phyloP scores from a whole-genome alignment of 2,888 invertebrate species.

The Aleiodes alternator region DNA sequence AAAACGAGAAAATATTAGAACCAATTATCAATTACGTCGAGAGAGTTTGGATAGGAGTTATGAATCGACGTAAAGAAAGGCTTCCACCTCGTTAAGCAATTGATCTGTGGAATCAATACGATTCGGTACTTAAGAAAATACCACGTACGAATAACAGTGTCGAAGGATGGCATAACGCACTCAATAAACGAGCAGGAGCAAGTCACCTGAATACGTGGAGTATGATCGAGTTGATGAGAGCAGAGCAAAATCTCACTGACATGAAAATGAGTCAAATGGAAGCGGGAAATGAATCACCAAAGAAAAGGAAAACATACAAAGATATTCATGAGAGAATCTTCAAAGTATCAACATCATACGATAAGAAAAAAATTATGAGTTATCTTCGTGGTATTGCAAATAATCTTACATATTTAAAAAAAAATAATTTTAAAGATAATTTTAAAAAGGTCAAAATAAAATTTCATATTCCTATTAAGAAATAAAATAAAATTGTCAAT shows the following conservation, averaged over 20 bases:
- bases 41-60: slow-evolving; percentile 24
- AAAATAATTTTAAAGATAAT: no score
- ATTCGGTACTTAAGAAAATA: neutral
- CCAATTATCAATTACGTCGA: slow-evolving; percentile 36
- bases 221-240: slow-evolving; percentile 18
- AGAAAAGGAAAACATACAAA: neutral
- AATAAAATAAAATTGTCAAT: no score
- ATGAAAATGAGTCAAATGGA: neutral
- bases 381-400: neutral
- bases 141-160: slow-evolving; percentile 29
- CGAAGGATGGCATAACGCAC: slow-evolving; percentile 36
- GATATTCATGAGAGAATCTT: neutral
- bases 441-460: no score
- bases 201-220: slow-evolving; percentile 31
- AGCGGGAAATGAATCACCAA: neutral
- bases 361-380: neutral
- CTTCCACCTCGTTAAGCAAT: slow-evolving; percentile 4
- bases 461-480: no score
- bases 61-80: slow-evolving; percentile 7
- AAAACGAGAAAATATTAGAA: slow-evolving; percentile 36
- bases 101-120: slow-evolving; percentile 32
- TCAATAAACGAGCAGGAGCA: neutral
- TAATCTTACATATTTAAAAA: neutral
- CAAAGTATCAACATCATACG: neutral
- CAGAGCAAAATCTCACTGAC: slow-evolving; percentile 1